Conservation (phyloP, 1,140 invertebrate genomes). For the Hycleus phaleratus region DNA sequence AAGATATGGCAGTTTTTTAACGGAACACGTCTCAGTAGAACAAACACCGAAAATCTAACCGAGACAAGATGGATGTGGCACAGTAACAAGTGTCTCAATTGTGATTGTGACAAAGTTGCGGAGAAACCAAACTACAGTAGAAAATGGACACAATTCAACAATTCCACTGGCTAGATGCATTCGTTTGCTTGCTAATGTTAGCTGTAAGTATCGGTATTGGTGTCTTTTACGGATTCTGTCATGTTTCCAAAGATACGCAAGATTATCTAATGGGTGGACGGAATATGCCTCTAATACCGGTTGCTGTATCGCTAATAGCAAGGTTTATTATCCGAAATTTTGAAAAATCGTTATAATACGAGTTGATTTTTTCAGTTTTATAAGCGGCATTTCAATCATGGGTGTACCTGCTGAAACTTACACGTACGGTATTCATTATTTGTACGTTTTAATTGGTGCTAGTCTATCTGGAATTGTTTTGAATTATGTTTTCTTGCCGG, state of each 20-base stretch:
- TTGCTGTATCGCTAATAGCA: slow-evolving; percentile 51
- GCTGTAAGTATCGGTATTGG: slow-evolving; percentile 51
- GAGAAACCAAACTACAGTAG: too few relatives aligned
- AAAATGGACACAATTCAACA: too few relatives aligned
- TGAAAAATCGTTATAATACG: too few relatives aligned
- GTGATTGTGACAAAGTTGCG: too few relatives aligned
- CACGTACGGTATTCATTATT: slow-evolving; percentile 58
- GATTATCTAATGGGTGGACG: slow-evolving; percentile 56
- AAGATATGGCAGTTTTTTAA: too few relatives aligned
- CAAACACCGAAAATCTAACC: too few relatives aligned
- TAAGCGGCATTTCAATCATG: slow-evolving; percentile 69
- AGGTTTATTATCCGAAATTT: slow-evolving; percentile 29
- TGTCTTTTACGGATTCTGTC: slow-evolving; percentile 50
- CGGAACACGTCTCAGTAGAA: too few relatives aligned
- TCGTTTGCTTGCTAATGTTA: slow-evolving; percentile 40
- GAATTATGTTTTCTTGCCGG: slow-evolving; percentile 45
- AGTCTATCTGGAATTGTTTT: not conserved
- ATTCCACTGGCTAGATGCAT: too few relatives aligned
- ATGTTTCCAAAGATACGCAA: slow-evolving; percentile 47
- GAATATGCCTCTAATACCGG: slow-evolving; percentile 50
- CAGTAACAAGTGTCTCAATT: too few relatives aligned
- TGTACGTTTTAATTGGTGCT: slow-evolving; percentile 27
- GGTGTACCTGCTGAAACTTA: slow-evolving; percentile 74
- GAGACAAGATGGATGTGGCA: too few relatives aligned
- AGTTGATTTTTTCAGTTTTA: slow-evolving; percentile 49